phyloP scores from a whole-genome alignment of 2,797 vertebrate species.

The Acanthornis magna region DNA sequence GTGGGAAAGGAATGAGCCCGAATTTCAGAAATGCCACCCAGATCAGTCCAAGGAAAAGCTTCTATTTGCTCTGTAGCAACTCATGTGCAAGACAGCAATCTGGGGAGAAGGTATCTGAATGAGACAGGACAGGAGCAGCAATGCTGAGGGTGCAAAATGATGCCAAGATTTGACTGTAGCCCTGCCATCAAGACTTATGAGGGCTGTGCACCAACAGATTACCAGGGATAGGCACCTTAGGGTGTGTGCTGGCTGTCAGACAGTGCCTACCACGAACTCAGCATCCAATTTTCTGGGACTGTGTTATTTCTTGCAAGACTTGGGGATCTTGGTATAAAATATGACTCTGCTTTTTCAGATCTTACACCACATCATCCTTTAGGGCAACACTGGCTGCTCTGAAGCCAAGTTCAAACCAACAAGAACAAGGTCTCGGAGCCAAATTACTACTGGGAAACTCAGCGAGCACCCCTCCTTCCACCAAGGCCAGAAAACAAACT shows the following conservation, averaged over 20 bases:
- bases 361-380: not conserved
- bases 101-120: not conserved
- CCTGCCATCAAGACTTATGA: not conserved
- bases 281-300: not conserved
- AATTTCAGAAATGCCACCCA: not conserved
- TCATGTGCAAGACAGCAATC: fast-evolving
- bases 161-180: not conserved
- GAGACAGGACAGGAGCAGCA: fast-evolving
- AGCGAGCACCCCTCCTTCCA: not conserved
- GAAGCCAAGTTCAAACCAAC: fast-evolving
- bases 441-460: not conserved
- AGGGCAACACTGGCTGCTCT: not conserved
- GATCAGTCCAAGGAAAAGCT: not conserved
- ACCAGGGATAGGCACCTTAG: not conserved
- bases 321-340: not conserved
- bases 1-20: not conserved
- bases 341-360: not conserved
- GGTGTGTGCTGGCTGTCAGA: not conserved
- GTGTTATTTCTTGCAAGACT: not conserved
- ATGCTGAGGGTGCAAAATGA: not conserved
- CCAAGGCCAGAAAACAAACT: not conserved
- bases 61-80: not conserved
- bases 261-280: not conserved
- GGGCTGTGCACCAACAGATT: not conserved
- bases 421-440: not conserved